These are phyloP conservation scores for Meloe dianella DNA, from an alignment of 2,888 invertebrate species.

Conservation along the genomic window DNA sequence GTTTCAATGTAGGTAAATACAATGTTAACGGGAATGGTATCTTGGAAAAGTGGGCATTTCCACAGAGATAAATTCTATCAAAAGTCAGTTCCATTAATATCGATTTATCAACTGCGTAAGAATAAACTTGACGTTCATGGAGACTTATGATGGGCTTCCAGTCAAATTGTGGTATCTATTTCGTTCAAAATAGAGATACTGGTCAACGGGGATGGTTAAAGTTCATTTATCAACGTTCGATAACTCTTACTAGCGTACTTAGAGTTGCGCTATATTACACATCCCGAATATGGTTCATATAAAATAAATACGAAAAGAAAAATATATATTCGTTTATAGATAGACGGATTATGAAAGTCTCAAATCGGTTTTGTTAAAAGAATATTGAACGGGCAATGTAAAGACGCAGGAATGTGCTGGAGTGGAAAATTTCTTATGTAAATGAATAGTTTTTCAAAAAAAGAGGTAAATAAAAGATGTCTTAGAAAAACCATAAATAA, in stretches of 20 bases:
- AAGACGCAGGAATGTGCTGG: background rate
- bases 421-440: background rate
- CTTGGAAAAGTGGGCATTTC: background rate
- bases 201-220: constrained; percentile 33
- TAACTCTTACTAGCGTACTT: constrained; percentile 42
- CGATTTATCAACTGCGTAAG: constrained; percentile 40
- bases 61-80: background rate
- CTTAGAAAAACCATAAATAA: constrained; percentile 28
- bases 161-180: constrained; percentile 41
- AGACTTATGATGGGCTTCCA: constrained; percentile 44
- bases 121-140: constrained; percentile 41
- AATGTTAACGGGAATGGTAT: background rate
- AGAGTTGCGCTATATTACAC: constrained; percentile 18
- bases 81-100: constrained; percentile 33
- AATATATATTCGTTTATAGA: background rate
- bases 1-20: background rate
- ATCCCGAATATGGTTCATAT: background rate
- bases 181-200: constrained; percentile 33
- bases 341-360: background rate
- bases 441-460: background rate
- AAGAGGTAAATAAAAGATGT: background rate
- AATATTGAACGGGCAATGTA: background rate
- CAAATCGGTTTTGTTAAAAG: background rate
- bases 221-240: constrained; percentile 49
- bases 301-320: background rate